phyloP scores from a whole-genome alignment of 2,113 vertebrate species.

The Heptranchias perlo region DNA sequence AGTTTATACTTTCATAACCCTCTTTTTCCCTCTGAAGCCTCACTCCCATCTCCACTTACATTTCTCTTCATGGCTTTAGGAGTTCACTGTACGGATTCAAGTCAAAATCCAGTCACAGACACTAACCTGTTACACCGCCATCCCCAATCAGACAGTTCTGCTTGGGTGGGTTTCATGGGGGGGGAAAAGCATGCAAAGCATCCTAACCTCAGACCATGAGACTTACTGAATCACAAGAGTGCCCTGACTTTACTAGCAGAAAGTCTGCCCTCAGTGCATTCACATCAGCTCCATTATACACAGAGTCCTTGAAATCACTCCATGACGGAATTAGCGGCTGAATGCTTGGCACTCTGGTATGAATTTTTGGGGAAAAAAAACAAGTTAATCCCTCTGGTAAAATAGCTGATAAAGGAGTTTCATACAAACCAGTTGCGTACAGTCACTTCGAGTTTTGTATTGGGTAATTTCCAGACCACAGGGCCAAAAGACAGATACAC shows the following conservation, averaged over 20 bases:
- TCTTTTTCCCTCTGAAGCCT: not conserved
- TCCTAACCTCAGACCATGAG: not conserved
- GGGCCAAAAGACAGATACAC: not conserved
- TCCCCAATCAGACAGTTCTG: not conserved
- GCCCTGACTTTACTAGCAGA: not conserved
- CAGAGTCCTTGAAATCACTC: not conserved
- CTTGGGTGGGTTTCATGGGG: not conserved
- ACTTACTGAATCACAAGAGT: not conserved
- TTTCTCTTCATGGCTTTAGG: not conserved
- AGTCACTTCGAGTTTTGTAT: not conserved
- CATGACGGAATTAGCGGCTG: not conserved
- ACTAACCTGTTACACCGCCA: not conserved
- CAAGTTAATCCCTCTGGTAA: not conserved
- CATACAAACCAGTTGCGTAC: not conserved
- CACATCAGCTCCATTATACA: not conserved
- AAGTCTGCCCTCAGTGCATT: not conserved
- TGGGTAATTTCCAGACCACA: not conserved
- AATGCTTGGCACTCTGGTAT: not conserved
- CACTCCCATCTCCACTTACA: not conserved
- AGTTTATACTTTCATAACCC: not conserved
- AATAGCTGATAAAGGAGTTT: not conserved
- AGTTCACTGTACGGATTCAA: not conserved
- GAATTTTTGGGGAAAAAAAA: not conserved
- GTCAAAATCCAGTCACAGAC: not conserved
- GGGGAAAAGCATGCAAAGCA: not conserved